Evolutionary conservation across 37 sponge, comb jelly and placozoan species (phyloP).

Genomic region (Geodia barretti): DNA sequence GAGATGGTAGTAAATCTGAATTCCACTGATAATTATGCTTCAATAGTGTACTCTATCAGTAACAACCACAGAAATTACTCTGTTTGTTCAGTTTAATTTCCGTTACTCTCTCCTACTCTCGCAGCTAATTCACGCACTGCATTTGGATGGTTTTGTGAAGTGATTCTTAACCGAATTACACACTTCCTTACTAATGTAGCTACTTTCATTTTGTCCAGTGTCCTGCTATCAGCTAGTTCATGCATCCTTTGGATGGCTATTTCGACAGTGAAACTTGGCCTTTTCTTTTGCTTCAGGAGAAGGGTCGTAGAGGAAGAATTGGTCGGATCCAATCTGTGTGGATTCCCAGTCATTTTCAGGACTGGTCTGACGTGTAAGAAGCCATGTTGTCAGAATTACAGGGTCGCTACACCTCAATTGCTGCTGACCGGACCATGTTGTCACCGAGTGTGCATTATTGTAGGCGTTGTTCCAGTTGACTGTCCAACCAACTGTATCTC

Average conservation of each 20-base stretch:
- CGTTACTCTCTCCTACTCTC: too few species aligned
- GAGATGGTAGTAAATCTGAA: too few species aligned
- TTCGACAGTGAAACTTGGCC: conserved; percentile 4
- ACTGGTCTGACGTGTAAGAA: neutral
- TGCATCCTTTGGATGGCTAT: conserved; percentile 11
- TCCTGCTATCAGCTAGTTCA: too few species aligned
- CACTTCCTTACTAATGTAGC: too few species aligned
- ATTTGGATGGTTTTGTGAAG: too few species aligned
- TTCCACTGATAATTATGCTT: too few species aligned
- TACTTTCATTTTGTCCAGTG: too few species aligned
- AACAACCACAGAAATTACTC: too few species aligned
- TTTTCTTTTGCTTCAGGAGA: neutral
- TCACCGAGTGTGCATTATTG: neutral
- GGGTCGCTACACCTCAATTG: neutral
- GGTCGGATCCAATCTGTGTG: neutral
- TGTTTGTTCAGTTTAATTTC: too few species aligned
- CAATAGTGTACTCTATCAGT: too few species aligned
- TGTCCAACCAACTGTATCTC: conserved; percentile 11
- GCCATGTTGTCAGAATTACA: conserved; percentile 11
- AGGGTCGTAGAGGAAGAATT: neutral
- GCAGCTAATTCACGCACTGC: too few species aligned
- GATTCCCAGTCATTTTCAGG: conserved; percentile 8
- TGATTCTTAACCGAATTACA: too few species aligned
- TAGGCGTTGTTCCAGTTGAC: neutral
- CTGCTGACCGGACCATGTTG: conserved; percentile 5